Evolutionary conservation across 2,888 invertebrate species (phyloP).

Genomic region (Nemotelus nigrinus): DNA sequence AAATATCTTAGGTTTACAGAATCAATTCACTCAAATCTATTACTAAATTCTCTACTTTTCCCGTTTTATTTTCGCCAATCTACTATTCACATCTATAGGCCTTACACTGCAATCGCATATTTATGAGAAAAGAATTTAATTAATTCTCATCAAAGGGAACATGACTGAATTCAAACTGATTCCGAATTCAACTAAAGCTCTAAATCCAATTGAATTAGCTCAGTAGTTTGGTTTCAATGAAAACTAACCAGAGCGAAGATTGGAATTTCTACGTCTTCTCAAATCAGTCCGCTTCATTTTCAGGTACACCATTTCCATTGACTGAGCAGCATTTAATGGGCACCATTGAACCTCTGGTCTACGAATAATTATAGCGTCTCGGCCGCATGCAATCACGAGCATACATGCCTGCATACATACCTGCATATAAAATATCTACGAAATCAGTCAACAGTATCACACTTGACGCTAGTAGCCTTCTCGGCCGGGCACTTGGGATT

Average conservation of each 20-base stretch:
- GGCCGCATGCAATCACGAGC: no score
- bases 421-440: no score
- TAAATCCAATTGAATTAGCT: constrained; percentile 17
- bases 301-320: constrained; percentile 11
- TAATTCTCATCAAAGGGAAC: not conserved
- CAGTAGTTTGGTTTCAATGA: constrained; percentile 20
- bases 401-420: no score
- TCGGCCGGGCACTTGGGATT: not conserved
- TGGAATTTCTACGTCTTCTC: constrained; percentile 25
- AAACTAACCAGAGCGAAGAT: constrained; percentile 35
- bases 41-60: no score
- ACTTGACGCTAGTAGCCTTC: not conserved
- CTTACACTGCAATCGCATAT: no score
- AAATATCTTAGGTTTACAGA: no score
- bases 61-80: no score
- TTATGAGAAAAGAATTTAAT: no score
- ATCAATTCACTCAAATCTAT: no score
- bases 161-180: constrained; percentile 19
- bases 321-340: not conserved
- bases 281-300: not conserved
- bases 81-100: no score
- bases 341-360: not conserved
- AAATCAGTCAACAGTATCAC: not conserved
- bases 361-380: not conserved
- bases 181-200: constrained; percentile 14